Conservation (phyloP, 2,113 vertebrate species). For the Mustelus asterias region DNA sequence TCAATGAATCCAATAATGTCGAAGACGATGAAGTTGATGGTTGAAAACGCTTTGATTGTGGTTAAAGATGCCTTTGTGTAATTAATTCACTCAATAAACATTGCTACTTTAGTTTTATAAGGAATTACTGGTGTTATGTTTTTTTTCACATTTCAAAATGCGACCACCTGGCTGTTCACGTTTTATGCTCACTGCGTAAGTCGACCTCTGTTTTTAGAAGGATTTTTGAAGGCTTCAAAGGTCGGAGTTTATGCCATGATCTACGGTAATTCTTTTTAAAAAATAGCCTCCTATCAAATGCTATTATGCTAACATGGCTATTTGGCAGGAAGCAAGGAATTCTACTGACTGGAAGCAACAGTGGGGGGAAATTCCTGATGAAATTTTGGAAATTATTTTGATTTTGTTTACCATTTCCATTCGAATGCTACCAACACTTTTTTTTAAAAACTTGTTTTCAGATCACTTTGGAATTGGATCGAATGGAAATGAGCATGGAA, state of each 20-base stretch:
- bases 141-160: not conserved
- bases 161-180: not conserved
- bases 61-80: not conserved
- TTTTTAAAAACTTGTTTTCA: conserved; percentile 45
- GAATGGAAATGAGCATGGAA: conserved; percentile 80
- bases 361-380: not conserved
- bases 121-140: not conserved
- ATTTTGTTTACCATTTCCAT: not conserved
- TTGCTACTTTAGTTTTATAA: not conserved
- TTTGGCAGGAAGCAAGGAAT: not conserved
- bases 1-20: too few species aligned
- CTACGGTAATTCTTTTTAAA: not conserved
- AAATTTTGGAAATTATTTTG: not conserved
- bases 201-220: not conserved
- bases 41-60: too few species aligned
- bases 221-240: not conserved
- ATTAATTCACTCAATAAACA: not conserved
- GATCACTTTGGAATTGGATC: conserved; percentile 87
- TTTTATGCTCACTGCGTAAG: not conserved
- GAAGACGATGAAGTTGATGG: too few species aligned
- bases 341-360: not conserved
- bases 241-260: not conserved
- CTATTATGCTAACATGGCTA: not conserved
- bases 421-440: not conserved
- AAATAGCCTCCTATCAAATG: not conserved